phyloP scores from a whole-genome alignment of 2,113 vertebrate genomes.

The Ursus arctos region DNA sequence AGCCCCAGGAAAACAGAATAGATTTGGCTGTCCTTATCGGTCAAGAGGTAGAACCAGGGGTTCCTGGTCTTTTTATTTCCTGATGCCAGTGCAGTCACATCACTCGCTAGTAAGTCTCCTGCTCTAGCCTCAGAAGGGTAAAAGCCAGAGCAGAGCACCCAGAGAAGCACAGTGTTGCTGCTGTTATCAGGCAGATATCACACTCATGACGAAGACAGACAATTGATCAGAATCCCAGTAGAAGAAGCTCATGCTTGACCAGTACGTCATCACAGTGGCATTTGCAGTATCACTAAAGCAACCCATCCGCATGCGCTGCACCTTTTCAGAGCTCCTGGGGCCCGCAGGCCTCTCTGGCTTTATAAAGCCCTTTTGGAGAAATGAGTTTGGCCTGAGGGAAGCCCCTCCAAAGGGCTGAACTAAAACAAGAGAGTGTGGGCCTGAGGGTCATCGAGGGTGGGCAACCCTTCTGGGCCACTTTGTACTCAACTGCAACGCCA shows the following conservation, averaged over 20 bases:
- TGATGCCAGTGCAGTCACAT: background rate
- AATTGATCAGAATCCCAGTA: background rate
- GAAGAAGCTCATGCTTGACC: background rate
- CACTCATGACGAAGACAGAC: background rate
- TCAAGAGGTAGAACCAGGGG: background rate
- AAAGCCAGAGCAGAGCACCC: background rate
- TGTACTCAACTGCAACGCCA: background rate
- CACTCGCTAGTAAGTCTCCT: background rate
- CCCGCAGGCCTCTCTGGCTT: background rate
- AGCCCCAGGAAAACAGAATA: background rate
- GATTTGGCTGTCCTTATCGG: background rate
- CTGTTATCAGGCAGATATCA: background rate
- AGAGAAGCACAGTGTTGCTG: background rate
- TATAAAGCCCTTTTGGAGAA: background rate
- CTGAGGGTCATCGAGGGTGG: background rate
- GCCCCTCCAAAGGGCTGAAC: background rate
- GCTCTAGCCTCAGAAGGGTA: background rate
- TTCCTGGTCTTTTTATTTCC: background rate
- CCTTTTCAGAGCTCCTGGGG: background rate
- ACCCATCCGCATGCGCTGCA: no score
- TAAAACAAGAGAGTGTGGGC: background rate
- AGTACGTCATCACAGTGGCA: fast-evolving
- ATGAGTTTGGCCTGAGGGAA: background rate
- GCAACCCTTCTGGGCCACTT: background rate
- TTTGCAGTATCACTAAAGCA: background rate